phyloP scores from a whole-genome alignment of 2,113 vertebrate species.

The Tachysurus fulvidraco region DNA sequence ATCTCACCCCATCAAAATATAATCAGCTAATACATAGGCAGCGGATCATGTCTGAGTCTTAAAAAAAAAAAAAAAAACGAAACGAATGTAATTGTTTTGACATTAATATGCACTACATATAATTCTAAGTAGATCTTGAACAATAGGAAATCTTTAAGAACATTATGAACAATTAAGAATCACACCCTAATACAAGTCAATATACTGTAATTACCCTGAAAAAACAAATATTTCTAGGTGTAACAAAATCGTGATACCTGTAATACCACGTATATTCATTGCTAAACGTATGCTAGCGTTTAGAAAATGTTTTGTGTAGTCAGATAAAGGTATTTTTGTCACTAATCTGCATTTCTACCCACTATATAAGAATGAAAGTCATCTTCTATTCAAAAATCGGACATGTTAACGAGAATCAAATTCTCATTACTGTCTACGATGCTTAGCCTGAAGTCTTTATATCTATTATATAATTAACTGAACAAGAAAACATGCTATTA shows the following conservation, averaged over 20 bases:
- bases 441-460: not conserved
- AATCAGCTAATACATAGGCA: not conserved
- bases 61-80: too few relatives aligned
- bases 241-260: too few relatives aligned
- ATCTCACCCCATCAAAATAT: not conserved
- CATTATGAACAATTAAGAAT: not conserved
- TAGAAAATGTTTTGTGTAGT: not conserved
- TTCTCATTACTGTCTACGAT: not conserved
- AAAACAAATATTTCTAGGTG: too few relatives aligned
- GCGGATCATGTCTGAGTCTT: not conserved
- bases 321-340: not conserved
- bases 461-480: not conserved
- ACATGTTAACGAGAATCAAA: not conserved
- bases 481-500: not conserved
- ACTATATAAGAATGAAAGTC: not conserved
- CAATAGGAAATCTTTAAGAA: not conserved
- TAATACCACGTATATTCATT: too few relatives aligned
- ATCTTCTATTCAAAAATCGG: not conserved
- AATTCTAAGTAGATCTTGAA: not conserved
- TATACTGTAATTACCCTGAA: too few relatives aligned
- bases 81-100: not conserved
- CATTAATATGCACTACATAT: not conserved
- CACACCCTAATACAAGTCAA: not conserved
- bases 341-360: not conserved
- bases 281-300: not conserved